Base-by-base conservation (phyloP, 1,140 invertebrate species). In the Leptinotarsa lineolata region DNA sequence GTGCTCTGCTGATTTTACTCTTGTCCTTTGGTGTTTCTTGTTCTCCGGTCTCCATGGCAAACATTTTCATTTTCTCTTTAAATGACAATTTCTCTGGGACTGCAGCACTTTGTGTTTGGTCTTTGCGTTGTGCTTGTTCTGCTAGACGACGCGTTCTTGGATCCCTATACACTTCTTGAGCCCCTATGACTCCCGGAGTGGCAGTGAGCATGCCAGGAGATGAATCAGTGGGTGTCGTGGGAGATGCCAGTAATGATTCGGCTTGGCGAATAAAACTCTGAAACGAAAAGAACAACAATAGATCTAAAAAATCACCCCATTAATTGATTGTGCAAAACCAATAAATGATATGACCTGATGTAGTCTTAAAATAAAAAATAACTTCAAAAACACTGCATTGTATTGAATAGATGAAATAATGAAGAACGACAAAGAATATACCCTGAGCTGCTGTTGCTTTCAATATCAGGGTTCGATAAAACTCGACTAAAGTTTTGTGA, bases 41-140 rank as follows among this genome's bases (percentile, higher is more conserved):
- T 84, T 97, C 94, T 24, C 95, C 95, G 1, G 94, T 94, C 86
- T 96, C 95, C 86, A 95, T 92, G 15, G 95, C 95, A 87, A 97
- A 97, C 94, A 97, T 96, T 85, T 96, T 96, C 95, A 97, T 97
- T 85, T 97, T 97, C 83, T 97, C 95, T 83, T 95, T 95, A 83
- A 97, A 97, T 68, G 92, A 94, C 12, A 97, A 86, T 81, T 96
- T 96, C 83, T 97, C 95, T 1, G 95, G 95, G 68, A 95, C 91
- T 8, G 92, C 90, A 87, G 70, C 87, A 85, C 72, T 86, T 82
- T 81, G 86, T 83, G 85, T 90, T 88, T 85, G 88, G 77, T 90
- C 88, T 73, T 91, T 88, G 74, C 92, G 88, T 77, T 91, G 89
- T 64, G 92, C 91, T 80, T 93, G 91, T 83, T 95, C 93, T 0